A percentile compares a stretch with the other conserved stretches of the same genome.
These are phyloP conservation scores for Neoscelio sp. DNA, from an alignment of 2,888 invertebrate genomes.

Conservation along the genomic window DNA sequence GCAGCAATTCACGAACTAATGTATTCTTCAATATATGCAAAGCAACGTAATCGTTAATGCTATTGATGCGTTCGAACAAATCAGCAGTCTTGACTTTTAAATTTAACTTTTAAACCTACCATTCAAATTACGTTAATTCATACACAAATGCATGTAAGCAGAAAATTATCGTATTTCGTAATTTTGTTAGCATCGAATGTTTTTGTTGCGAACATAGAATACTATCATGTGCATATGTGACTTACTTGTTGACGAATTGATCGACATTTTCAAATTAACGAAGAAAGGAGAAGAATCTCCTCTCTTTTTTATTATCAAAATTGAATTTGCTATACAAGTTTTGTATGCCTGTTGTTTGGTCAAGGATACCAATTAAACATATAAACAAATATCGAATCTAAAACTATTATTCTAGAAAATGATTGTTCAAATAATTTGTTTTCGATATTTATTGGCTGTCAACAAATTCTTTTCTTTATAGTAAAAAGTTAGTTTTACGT, in stretches of 20 bases:
- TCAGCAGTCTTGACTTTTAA: conserved; percentile 11
- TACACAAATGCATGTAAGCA: conserved; percentile 6
- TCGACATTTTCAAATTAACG: conserved; percentile 2
- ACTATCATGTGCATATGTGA: conserved; percentile 3
- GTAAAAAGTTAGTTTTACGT: too few species aligned
- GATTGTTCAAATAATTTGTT: too few species aligned
- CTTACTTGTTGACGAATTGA: conserved; percentile 20
- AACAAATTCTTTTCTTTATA: background rate
- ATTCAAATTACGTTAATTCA: background rate
- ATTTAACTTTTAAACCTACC: conserved; percentile 17
- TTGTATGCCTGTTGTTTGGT: background rate
- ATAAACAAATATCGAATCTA: too few species aligned
- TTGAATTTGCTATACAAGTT: background rate
- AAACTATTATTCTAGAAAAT: too few species aligned
- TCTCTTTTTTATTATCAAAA: conserved; percentile 3
- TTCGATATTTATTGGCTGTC: too few species aligned
- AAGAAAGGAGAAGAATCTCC: background rate
- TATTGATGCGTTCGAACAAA: conserved; percentile 19
- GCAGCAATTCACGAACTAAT: conserved; percentile 24
- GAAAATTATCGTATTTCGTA: background rate
- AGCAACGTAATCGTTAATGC: conserved; percentile 39
- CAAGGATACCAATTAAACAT: too few species aligned
- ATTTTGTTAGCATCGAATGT: background rate
- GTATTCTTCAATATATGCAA: conserved; percentile 37
- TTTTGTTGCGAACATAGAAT: background rate